A percentile compares a stretch with the other conserved stretches of the same genome.
These are phyloP conservation scores for Exaiptasia diaphana DNA, from an alignment of 64 coral and sea anemone genomes.

Conservation along the genomic window DNA sequence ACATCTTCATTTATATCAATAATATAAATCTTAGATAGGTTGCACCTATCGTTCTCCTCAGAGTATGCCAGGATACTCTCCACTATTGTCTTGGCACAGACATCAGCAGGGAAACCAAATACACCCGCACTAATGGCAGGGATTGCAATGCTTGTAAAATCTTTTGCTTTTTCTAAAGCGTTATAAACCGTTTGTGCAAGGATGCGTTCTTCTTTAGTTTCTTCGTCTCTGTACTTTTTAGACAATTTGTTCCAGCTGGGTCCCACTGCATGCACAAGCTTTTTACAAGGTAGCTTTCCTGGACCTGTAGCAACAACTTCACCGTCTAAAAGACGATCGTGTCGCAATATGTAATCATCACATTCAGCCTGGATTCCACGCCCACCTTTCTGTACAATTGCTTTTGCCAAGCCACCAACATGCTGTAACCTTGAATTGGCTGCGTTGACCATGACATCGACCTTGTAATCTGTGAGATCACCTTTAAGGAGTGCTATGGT, in stretches of 20 bases:
- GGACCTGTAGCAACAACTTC: conserved; percentile 22
- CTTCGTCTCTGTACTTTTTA: neutral
- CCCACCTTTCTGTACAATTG: conserved; percentile 43
- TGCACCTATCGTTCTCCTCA: neutral
- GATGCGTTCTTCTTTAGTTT: neutral
- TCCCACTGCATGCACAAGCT: conserved; percentile 62
- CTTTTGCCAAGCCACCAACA: conserved; percentile 35
- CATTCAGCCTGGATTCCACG: conserved; percentile 54
- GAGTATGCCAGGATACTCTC: conserved; percentile 41
- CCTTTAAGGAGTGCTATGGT: conserved; percentile 34
- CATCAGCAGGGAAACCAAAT: conserved; percentile 42
- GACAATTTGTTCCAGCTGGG: conserved; percentile 36
- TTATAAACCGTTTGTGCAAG: conserved; percentile 9
- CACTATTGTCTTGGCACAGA: conserved; percentile 52
- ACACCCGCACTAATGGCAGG: conserved; percentile 67
- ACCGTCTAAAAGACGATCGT: conserved; percentile 11
- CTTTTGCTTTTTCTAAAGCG: conserved; percentile 30
- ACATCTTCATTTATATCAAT: conserved; percentile 50
- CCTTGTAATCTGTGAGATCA: conserved; percentile 57
- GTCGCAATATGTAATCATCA: neutral
- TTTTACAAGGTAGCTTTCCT: conserved; percentile 47
- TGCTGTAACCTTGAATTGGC: conserved; percentile 33
- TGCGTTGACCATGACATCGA: conserved; percentile 70
- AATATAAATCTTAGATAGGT: conserved; percentile 65
- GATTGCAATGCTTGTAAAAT: conserved; percentile 46